phyloP scores from a whole-genome alignment of 2,797 vertebrate genomes.

The Sebastes matsubarae region DNA sequence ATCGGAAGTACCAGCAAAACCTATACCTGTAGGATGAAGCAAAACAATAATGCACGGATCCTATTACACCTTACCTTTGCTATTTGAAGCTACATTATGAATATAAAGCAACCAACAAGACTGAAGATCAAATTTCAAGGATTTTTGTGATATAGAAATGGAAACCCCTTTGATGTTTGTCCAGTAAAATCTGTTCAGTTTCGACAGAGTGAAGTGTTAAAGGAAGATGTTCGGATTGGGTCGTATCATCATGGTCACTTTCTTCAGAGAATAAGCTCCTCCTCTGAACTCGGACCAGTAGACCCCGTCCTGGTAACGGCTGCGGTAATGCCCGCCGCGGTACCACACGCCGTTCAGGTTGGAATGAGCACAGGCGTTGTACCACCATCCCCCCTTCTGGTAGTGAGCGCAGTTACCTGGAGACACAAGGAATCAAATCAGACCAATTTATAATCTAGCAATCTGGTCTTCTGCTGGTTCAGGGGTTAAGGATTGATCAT shows the following conservation, averaged over 20 bases:
- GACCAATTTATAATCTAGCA: not conserved
- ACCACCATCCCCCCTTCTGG: conserved; percentile 98
- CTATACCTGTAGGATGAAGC: not conserved
- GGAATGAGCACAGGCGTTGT: conserved; percentile 94
- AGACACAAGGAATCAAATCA: conserved; percentile 24
- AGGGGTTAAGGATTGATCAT: not conserved
- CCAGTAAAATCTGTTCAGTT: not conserved
- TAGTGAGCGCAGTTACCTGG: conserved; percentile 95
- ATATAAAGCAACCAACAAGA: not conserved
- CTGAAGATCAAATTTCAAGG: not conserved
- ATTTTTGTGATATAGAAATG: not conserved
- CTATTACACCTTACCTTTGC: not conserved
- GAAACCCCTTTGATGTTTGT: not conserved
- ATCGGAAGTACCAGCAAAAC: not conserved
- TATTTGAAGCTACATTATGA: not conserved
- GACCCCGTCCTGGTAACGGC: conserved; percentile 92
- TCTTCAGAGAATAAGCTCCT: conserved; percentile 93
- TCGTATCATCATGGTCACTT: conserved; percentile 88
- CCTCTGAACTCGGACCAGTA: conserved; percentile 97
- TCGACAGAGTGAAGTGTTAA: conserved; percentile 54
- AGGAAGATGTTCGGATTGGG: conserved; percentile 93
- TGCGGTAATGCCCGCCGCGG: conserved; percentile 93
- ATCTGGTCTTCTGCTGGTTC: not conserved
- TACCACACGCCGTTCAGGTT: conserved; percentile 97
- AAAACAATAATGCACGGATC: not conserved